Evolutionary conservation across 2,797 vertebrate species (phyloP).

Genomic region (Falco peregrinus): DNA sequence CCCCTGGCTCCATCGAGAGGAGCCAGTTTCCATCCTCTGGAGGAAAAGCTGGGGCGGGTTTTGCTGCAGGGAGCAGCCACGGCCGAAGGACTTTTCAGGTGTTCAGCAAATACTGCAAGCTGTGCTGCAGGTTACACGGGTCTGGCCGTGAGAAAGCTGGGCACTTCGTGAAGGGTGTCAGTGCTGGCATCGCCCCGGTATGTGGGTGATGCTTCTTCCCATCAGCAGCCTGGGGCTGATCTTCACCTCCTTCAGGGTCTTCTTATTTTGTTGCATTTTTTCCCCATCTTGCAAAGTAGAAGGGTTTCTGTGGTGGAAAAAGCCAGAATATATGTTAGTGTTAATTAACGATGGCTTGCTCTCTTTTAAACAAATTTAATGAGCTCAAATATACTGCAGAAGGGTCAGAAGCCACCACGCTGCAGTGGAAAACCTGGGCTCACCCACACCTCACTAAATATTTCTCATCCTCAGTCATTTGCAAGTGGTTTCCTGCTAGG

Average conservation of each 20-base stretch:
- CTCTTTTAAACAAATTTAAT: neutral
- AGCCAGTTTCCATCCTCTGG: neutral
- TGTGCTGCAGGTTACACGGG: neutral
- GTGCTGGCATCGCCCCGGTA: fast-evolving
- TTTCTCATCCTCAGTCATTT: neutral
- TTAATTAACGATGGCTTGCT: neutral
- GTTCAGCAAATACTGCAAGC: neutral
- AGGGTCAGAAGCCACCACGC: neutral
- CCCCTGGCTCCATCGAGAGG: neutral
- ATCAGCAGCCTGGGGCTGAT: neutral
- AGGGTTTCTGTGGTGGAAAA: neutral
- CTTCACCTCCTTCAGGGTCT: neutral
- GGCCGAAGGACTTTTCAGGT: neutral
- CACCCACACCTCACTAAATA: neutral
- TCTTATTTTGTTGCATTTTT: neutral
- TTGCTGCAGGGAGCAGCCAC: neutral
- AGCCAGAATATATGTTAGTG: neutral
- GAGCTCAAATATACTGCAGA: neutral
- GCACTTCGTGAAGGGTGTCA: neutral
- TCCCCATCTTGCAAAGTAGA: neutral
- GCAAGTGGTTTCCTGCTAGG: neutral
- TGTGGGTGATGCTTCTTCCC: neutral
- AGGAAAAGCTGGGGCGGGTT: neutral
- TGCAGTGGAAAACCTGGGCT: neutral
- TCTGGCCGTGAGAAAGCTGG: fast-evolving